Evolutionary conservation across 2,888 invertebrate genomes (phyloP).

Genomic region (Ophion slaviceki): DNA sequence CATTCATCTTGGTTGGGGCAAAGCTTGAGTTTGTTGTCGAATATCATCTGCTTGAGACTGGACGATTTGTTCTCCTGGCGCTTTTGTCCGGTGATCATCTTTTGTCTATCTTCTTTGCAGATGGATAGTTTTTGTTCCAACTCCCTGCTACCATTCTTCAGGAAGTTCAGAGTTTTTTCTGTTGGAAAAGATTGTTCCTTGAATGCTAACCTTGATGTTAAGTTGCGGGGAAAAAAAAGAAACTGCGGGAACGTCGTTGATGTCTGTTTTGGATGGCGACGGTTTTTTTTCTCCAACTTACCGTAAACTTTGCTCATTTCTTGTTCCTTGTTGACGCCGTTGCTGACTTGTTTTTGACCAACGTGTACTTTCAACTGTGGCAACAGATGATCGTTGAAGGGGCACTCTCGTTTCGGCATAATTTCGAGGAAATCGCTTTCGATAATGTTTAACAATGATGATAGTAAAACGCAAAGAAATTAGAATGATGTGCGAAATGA

Average conservation of each 20-base stretch:
- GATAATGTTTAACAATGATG: neutral
- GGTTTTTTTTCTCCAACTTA: slow-evolving; percentile 69
- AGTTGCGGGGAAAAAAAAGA: slow-evolving; percentile 10
- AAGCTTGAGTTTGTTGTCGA: slow-evolving; percentile 73
- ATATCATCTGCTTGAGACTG: slow-evolving; percentile 74
- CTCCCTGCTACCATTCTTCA: slow-evolving; percentile 74
- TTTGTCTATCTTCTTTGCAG: slow-evolving; percentile 44
- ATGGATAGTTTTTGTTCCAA: slow-evolving; percentile 68
- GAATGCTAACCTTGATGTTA: neutral
- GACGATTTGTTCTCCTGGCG: slow-evolving; percentile 30
- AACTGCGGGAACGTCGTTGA: neutral
- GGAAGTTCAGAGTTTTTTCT: slow-evolving; percentile 75
- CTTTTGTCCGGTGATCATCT: slow-evolving; percentile 45
- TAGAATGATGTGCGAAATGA: neutral
- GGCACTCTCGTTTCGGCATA: slow-evolving; percentile 77
- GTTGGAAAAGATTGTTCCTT: slow-evolving; percentile 16
- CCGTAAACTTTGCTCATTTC: slow-evolving; percentile 78
- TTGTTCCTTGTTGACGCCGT: slow-evolving; percentile 73
- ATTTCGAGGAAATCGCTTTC: slow-evolving; percentile 10
- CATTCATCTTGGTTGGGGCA: slow-evolving; percentile 68
- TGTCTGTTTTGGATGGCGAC: neutral
- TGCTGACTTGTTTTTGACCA: slow-evolving; percentile 74
- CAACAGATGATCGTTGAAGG: slow-evolving; percentile 74
- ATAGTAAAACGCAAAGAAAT: neutral
- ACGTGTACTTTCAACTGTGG: slow-evolving; percentile 78